Base-by-base conservation (phyloP, 2,888 invertebrate species). In the Hypsopygia costalis region DNA sequence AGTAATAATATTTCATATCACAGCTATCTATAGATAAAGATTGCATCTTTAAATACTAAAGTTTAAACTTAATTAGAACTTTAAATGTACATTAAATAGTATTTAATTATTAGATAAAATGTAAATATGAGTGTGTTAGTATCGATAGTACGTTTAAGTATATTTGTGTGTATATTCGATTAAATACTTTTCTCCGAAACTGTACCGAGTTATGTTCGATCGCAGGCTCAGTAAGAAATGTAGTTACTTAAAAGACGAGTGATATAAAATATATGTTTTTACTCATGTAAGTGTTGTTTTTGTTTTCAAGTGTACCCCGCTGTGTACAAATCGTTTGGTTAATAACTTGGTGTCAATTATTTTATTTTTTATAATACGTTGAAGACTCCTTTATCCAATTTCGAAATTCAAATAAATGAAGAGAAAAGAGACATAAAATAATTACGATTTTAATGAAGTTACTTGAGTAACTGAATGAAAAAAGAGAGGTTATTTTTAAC, bases 251-350 rank as follows among this genome's bases (percentile, higher is more conserved):
- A 74, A 73, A 63, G 69, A 66, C 76, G 80, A 81, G 81, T 81
- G 85, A 87, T 86, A 85, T 82, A 74, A 80, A 86, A 86, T 86
- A 87, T 86, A 87, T 87, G 87, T 87, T 87, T 87, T 78, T 87
- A 87, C 86, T 86, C 83, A 86, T 83, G 83, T 81, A 73, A 51
- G 49, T 59, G 62, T 67, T 57, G 66, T 77, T 79, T 69, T 56
- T 40, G 51, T 49, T 58, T 49, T 30, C 16, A n/a, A 21, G 20
- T 27, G 6, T 31, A 36, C 29, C 36, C 33, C 11, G 20, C 9
- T 20, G 20, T 16, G 16, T 3, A 16, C 2, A 16, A 16, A 16
- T 16, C 4, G 2, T 16, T 16, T 4, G 16, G 16, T 16, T 16
- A 16, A 16, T 16, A 16, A 16, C 16, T 16, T 16, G 16, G 16